Conservation (phyloP, 2,113 vertebrate species). For the Dipodomys spectabilis region DNA sequence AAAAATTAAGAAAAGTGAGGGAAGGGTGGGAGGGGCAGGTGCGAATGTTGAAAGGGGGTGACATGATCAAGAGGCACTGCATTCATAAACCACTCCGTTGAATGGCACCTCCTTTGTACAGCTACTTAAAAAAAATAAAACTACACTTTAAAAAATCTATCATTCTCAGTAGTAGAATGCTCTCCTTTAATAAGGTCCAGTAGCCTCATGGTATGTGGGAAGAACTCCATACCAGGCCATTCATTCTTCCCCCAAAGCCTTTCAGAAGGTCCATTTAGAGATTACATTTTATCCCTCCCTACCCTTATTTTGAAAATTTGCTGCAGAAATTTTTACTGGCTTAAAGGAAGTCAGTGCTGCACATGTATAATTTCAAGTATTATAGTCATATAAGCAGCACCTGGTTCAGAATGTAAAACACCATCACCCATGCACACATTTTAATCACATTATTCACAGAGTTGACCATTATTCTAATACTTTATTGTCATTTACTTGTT, state of each 20-base stretch:
- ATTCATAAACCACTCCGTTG: too few species aligned
- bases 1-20: too few species aligned
- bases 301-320: not conserved
- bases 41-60: too few species aligned
- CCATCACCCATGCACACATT: not conserved
- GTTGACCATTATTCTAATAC: not conserved
- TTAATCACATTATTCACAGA: not conserved
- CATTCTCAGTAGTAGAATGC: not conserved
- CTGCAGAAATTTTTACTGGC: not conserved
- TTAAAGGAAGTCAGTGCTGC: not conserved
- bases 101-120: too few species aligned
- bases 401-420: not conserved
- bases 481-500: slow-evolving; percentile 16
- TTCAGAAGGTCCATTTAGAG: not conserved
- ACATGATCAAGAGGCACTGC: too few species aligned
- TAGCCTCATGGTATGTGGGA: not conserved
- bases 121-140: too few species aligned
- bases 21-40: too few species aligned
- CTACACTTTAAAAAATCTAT: not conserved
- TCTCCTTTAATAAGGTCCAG: not conserved
- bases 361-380: not conserved
- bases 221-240: not conserved
- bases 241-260: not conserved
- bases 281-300: not conserved
- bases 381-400: not conserved